Evolutionary conservation across 1,140 invertebrate genomes (phyloP).

Genomic region (Pachypeltis micranthus): DNA sequence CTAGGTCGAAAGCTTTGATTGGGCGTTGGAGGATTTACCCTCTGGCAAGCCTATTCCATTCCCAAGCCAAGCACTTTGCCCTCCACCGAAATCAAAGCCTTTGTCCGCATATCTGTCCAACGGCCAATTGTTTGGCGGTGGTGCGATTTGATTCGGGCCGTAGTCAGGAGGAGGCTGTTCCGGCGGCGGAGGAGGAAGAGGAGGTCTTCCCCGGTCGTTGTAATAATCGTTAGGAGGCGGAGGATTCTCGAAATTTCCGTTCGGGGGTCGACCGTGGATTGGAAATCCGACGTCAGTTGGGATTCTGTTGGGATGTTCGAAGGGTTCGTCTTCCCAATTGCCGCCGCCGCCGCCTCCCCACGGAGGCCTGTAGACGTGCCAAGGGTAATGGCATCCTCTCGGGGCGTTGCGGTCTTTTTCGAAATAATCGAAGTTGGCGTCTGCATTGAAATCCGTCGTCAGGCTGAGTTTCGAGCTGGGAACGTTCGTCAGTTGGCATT

Average conservation of each 20-base stretch:
- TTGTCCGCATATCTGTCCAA: background rate
- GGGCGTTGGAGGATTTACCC: slow-evolving; percentile 8
- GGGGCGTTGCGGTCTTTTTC: slow-evolving; percentile 42
- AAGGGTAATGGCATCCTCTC: slow-evolving; percentile 19
- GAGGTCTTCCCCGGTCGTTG: background rate
- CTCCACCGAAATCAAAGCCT: slow-evolving; percentile 17
- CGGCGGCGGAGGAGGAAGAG: background rate
- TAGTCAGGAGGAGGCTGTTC: background rate
- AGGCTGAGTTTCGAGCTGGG: slow-evolving; percentile 50
- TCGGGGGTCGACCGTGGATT: background rate
- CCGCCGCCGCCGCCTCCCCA: background rate
- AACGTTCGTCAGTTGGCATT: slow-evolving; percentile 56
- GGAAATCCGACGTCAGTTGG: background rate
- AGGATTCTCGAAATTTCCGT: background rate
- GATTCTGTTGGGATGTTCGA: background rate
- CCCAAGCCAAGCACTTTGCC: slow-evolving; percentile 17
- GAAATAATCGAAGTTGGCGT: slow-evolving; percentile 64
- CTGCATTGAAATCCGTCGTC: slow-evolving; percentile 46
- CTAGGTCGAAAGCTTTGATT: background rate
- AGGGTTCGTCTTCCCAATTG: background rate
- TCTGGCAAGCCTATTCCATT: slow-evolving; percentile 20
- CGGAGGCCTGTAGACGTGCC: background rate
- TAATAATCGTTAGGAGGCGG: background rate
- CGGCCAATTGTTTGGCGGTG: background rate
- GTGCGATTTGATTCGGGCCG: slow-evolving; percentile 10